phyloP scores from a whole-genome alignment of 2,888 invertebrate genomes.

The Oligia strigilis region DNA sequence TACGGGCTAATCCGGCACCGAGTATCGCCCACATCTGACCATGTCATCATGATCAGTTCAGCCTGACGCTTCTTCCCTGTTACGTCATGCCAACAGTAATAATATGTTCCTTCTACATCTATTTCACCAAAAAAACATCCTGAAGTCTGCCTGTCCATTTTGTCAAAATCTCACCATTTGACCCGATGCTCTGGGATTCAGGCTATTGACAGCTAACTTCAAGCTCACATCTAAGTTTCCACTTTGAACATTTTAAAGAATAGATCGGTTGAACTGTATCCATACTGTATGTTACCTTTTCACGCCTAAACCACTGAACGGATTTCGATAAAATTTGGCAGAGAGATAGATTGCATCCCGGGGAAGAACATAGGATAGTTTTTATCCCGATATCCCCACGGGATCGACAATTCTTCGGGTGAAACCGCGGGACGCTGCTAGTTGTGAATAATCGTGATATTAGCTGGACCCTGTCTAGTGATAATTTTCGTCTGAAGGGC shows the following conservation, averaged over 20 bases:
- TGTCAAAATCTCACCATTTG: background rate
- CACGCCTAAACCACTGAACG: too few species aligned
- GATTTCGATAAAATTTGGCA: too few species aligned
- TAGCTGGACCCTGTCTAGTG: background rate
- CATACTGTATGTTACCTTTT: too few species aligned
- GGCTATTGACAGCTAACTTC: background rate
- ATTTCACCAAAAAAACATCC: background rate
- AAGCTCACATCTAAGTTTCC: background rate
- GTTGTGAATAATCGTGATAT: background rate
- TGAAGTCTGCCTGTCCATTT: background rate
- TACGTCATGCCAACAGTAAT: background rate
- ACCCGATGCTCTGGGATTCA: background rate
- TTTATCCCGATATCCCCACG: too few species aligned
- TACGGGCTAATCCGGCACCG: too few species aligned
- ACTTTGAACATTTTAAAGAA: background rate
- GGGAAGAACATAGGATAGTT: too few species aligned
- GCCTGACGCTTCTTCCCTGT: background rate
- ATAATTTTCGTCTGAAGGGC: background rate
- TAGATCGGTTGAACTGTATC: background rate
- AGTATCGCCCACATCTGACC: background rate
- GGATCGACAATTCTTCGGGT: too few species aligned
- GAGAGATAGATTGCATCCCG: too few species aligned
- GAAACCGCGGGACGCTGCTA: too few species aligned
- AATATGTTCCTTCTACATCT: background rate
- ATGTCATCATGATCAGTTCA: background rate